phyloP scores from a whole-genome alignment of 2,113 vertebrate genomes.

The Bothrops jararaca region DNA sequence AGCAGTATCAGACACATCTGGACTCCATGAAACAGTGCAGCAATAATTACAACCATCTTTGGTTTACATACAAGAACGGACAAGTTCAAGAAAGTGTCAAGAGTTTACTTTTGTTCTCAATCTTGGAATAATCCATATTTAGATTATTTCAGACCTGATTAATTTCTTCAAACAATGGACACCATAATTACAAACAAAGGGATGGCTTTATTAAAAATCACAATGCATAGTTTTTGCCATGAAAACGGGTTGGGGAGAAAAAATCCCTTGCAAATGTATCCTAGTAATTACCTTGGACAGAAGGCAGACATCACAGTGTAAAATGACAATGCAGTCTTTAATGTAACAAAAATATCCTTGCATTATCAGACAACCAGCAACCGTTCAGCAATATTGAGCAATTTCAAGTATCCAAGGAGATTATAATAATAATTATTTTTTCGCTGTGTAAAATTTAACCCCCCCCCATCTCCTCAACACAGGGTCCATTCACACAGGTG shows the following conservation, averaged over 20 bases:
- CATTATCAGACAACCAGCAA: slow-evolving; percentile 18
- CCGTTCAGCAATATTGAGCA: slow-evolving; percentile 30
- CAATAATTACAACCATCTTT: neutral
- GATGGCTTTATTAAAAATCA: slow-evolving; percentile 68
- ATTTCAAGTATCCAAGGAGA: slow-evolving; percentile 60
- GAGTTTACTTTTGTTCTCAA: neutral
- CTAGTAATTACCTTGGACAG: slow-evolving; percentile 48
- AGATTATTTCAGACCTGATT: neutral
- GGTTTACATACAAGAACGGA: neutral
- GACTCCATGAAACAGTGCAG: neutral
- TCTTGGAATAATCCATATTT: neutral
- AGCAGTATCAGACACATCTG: neutral
- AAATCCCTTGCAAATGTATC: slow-evolving; percentile 44
- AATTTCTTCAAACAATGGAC: slow-evolving; percentile 9
- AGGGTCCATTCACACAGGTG: neutral
- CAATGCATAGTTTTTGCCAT: slow-evolving; percentile 70
- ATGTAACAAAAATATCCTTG: slow-evolving; percentile 30
- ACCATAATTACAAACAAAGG: slow-evolving; percentile 46
- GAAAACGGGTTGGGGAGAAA: slow-evolving; percentile 48
- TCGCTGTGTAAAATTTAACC: slow-evolving; percentile 34
- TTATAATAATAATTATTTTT: slow-evolving; percentile 34
- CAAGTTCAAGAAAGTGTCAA: neutral
- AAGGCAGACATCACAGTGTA: slow-evolving; percentile 71
- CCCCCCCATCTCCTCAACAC: neutral
- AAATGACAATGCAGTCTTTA: slow-evolving; percentile 18